A percentile compares a stretch with the other conserved stretches of the same genome.
Conservation (phyloP, 2,888 invertebrate species). For the Camponotus fellah region DNA sequence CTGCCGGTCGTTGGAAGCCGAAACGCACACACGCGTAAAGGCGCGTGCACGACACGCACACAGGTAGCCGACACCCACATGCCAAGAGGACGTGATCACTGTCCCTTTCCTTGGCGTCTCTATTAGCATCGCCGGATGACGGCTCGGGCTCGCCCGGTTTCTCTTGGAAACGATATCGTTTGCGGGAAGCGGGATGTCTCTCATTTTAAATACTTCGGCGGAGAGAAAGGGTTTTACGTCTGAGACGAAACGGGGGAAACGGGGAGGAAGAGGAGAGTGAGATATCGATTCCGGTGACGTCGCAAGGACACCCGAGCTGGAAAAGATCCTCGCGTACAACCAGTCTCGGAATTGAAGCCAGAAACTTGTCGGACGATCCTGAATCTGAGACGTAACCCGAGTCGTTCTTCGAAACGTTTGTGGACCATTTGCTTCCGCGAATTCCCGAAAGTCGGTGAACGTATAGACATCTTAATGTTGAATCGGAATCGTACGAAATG, state of each 20-base stretch:
- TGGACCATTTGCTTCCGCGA: constrained; percentile 30
- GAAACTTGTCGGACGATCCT: constrained; percentile 26
- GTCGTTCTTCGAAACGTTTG: constrained; percentile 12
- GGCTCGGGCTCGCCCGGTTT: constrained; percentile 17
- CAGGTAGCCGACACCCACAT: not conserved
- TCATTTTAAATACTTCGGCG: constrained; percentile 20
- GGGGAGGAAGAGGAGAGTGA: not conserved
- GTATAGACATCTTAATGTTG: constrained; percentile 37
- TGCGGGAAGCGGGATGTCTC: constrained; percentile 28
- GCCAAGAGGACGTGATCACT: constrained; percentile 31
- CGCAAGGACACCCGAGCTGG: constrained; percentile 22
- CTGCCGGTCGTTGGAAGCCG: constrained; percentile 32
- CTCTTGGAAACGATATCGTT: constrained; percentile 46
- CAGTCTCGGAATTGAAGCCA: constrained; percentile 42
- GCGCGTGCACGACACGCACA: not conserved
- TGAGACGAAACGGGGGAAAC: not conserved
- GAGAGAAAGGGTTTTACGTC: constrained; percentile 27
- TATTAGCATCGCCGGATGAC: constrained; percentile 48
- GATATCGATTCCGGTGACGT: constrained; percentile 41
- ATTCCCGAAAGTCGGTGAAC: constrained; percentile 13
- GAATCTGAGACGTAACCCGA: constrained; percentile 43
- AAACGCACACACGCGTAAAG: constrained; percentile 27
- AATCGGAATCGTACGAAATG: not conserved
- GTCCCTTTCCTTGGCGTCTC: constrained; percentile 45
- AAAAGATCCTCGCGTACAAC: constrained; percentile 41